Conservation (phyloP, 1,140 invertebrate genomes). For the Sycophila sp. region DNA sequence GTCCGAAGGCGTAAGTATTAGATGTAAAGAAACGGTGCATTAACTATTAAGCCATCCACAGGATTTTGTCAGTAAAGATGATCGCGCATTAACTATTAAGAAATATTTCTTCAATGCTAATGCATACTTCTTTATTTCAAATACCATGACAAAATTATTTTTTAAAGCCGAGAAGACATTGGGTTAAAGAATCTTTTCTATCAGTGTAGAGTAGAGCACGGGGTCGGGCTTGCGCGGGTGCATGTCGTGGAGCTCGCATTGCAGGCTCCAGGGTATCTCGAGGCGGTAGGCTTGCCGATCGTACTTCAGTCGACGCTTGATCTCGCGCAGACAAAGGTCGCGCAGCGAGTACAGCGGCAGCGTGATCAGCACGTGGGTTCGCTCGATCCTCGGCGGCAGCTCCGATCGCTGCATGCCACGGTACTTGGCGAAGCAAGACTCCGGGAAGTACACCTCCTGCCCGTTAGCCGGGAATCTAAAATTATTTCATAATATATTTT, state of each 20-base stretch:
- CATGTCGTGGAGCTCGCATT: constrained; percentile 48
- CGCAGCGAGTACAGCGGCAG: constrained; percentile 57
- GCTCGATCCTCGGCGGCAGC: constrained; percentile 37
- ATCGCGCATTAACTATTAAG: too few relatives aligned
- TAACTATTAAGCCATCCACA: too few relatives aligned
- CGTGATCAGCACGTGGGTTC: constrained; percentile 55
- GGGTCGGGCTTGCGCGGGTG: constrained; percentile 32
- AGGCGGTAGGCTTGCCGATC: constrained; percentile 53
- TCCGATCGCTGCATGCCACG: constrained; percentile 23
- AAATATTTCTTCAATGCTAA: too few relatives aligned
- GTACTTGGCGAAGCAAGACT: constrained; percentile 45
- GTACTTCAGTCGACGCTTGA: constrained; percentile 52
- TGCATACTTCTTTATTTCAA: too few relatives aligned
- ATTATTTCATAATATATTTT: too few relatives aligned
- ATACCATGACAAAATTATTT: too few relatives aligned
- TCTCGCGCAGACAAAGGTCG: constrained; percentile 54
- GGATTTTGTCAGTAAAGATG: too few relatives aligned
- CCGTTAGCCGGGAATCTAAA: constrained; percentile 53
- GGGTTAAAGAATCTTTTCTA: too few relatives aligned
- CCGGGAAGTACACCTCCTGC: constrained; percentile 59
- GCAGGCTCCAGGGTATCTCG: constrained; percentile 53
- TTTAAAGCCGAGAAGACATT: too few relatives aligned
- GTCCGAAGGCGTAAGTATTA: too few relatives aligned
- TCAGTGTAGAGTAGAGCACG: too few relatives aligned
- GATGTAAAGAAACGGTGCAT: too few relatives aligned